These are phyloP conservation scores for Tachina lurida DNA, from an alignment of 2,888 invertebrate species.

Conservation along the genomic window DNA sequence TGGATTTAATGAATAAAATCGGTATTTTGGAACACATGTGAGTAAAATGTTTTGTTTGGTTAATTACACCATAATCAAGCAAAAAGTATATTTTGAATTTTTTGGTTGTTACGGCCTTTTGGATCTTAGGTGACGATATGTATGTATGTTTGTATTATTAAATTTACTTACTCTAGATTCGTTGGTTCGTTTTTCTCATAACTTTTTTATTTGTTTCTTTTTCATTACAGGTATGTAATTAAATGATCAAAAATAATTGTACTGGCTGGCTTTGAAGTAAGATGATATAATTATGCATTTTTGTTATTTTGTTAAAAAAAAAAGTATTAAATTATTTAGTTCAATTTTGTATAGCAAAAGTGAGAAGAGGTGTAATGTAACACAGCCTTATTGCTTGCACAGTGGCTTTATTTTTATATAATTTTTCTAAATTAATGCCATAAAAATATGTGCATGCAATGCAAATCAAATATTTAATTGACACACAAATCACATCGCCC, in stretches of 20 bases:
- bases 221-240: constrained; percentile 47
- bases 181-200: not conserved
- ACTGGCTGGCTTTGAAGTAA: constrained; percentile 10
- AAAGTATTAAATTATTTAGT: not conserved
- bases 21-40: no score
- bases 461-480: constrained; percentile 29
- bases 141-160: not conserved
- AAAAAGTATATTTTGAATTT: no score
- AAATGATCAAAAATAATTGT: not conserved
- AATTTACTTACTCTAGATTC: not conserved
- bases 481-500: constrained; percentile 46
- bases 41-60: no score
- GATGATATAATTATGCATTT: not conserved
- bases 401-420: not conserved
- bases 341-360: not conserved
- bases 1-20: no score
- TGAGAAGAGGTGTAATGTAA: not conserved
- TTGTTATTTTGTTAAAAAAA: not conserved
- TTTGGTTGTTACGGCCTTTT: no score
- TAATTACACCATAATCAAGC: no score
- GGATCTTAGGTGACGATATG: no score
- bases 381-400: not conserved
- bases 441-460: not conserved
- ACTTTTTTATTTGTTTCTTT: not conserved
- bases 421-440: not conserved